Base-by-base conservation (phyloP, 2,888 invertebrate species). In the Micropterix aruncella region DNA sequence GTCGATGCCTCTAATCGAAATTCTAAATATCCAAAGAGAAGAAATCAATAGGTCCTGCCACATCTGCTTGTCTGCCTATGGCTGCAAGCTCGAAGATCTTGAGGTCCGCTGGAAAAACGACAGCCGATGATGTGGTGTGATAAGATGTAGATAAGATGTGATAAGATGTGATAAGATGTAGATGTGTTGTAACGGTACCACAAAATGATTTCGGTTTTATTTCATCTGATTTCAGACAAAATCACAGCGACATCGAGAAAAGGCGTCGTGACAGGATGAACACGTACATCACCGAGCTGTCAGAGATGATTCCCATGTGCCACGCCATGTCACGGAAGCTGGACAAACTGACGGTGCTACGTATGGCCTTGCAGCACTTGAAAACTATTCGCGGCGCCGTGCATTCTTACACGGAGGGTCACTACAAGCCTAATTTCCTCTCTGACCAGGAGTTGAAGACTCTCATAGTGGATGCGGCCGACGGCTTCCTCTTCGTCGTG, bases 191-290 rank as follows among this genome's bases (percentile, higher is more conserved):
- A n/a, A n/a, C n/a, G n/a, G n/a, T n/a, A n/a, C n/a, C n/a, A n/a
- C n/a, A n/a, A n/a, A n/a, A n/a, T n/a, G n/a, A n/a, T n/a, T n/a
- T n/a, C n/a, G n/a, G n/a, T n/a, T n/a, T n/a, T n/a, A n/a, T n/a
- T n/a, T n/a, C n/a, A n/a, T n/a, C n/a, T n/a, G n/a, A n/a, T 57
- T 59, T n/a, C 62, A 92, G 92, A 56, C 93, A 93, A 65, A 94
- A 93, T 65, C 95, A 95, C 67, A 93, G 93, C 62, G 93, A 94
- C 67, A 94, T 95, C 48, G 94, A 95, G 66, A 95, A 95, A 61
- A 73, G 94, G 0, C 75, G 95, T 1, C 75, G 95, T 19, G 93
- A 95, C 62, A 95, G 94, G 66, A 95, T 95, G 93, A 95, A 95
- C 68, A 88, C 86, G 0, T 93, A 92, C 64, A 94, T 95, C 54